Evolutionary conservation across 2,113 vertebrate species (phyloP).

Genomic region (Triplophysa siluroides): DNA sequence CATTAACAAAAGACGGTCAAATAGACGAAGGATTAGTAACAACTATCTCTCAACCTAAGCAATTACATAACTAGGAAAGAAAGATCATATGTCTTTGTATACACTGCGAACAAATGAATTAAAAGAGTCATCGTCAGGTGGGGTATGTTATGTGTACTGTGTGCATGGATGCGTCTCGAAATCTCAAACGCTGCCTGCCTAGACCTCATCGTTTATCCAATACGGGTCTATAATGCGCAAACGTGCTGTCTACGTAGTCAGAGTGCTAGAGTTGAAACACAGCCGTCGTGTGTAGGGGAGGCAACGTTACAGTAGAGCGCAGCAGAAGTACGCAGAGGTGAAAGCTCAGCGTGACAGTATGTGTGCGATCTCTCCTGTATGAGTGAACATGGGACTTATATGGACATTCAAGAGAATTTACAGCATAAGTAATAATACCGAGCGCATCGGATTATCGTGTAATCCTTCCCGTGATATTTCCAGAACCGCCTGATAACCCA

Average conservation of each 20-base stretch:
- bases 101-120: not conserved
- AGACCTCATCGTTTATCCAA: not conserved
- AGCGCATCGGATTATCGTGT: not conserved
- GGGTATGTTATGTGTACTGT: not conserved
- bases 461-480: not conserved
- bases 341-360: conserved; percentile 34
- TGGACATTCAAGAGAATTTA: conserved; percentile 20
- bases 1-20: not conserved
- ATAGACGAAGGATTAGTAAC: not conserved
- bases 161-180: not conserved
- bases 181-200: not conserved
- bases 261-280: not conserved
- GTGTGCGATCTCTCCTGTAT: conserved; percentile 26
- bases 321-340: conserved; percentile 20
- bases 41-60: not conserved
- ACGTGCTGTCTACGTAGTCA: not conserved
- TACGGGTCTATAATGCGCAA: not conserved
- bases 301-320: conserved; percentile 14
- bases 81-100: not conserved
- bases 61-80: not conserved
- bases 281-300: conserved; percentile 6
- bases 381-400: conserved; percentile 20
- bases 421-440: conserved; percentile 17
- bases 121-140: not conserved
- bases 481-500: conserved; percentile 1